A percentile compares a stretch with the other conserved stretches of the same genome.
Evolutionary conservation across 1,140 invertebrate species (phyloP).

Genomic region (Apis dorsata): DNA sequence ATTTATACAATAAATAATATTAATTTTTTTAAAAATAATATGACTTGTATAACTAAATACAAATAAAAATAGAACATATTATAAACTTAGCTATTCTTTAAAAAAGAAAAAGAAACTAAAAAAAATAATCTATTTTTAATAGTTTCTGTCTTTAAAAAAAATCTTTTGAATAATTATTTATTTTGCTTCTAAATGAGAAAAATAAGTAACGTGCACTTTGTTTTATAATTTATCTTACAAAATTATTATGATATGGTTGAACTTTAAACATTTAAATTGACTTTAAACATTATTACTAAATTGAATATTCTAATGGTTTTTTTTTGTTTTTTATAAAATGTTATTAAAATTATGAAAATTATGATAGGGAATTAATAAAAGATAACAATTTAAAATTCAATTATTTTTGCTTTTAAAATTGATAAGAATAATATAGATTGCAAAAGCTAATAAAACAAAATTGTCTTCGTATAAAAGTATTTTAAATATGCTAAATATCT

Average conservation of each 20-base stretch:
- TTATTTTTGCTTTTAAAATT: background rate
- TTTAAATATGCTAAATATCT: background rate
- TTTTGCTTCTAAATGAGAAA: background rate
- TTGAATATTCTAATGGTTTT: background rate
- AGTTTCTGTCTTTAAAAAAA: background rate
- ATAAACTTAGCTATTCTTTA: background rate
- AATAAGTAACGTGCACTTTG: conserved; percentile 13
- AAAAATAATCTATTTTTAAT: background rate
- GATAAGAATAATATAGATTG: background rate
- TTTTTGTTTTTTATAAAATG: background rate
- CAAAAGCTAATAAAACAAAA: conserved; percentile 7
- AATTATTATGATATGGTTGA: conserved; percentile 7
- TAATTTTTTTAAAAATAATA: background rate
- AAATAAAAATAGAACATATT: background rate
- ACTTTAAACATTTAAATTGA: background rate
- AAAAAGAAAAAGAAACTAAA: background rate
- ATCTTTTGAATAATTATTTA: background rate
- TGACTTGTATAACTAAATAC: background rate
- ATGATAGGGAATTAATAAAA: background rate
- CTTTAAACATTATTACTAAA: background rate
- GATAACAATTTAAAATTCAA: background rate
- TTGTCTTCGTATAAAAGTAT: background rate
- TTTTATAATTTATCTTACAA: conserved; percentile 3
- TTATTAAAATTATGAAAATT: no score
- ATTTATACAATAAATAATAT: conserved; percentile 17